Evolutionary conservation across 1,140 invertebrate genomes (phyloP).

Genomic region (Periplaneta americana): DNA sequence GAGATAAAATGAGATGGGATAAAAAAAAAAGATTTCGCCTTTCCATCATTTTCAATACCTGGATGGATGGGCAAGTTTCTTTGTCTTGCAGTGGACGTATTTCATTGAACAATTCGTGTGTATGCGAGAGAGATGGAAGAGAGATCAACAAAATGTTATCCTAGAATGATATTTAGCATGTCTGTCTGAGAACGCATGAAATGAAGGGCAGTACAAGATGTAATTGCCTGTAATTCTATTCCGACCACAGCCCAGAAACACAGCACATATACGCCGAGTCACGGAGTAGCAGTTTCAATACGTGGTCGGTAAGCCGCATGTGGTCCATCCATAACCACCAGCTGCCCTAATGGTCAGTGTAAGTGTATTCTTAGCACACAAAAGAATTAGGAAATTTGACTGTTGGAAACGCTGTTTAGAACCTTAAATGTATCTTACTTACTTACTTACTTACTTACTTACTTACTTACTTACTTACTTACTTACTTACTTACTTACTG

Average conservation of each 20-base stretch:
- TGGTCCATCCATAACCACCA: too few species aligned
- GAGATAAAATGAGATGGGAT: not conserved
- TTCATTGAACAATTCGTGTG: not conserved
- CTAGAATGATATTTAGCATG: not conserved
- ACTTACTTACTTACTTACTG: too few species aligned
- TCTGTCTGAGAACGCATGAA: not conserved
- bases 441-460: too few species aligned
- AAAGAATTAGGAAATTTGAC: too few species aligned
- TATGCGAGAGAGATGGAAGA: not conserved
- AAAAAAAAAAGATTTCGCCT: not conserved
- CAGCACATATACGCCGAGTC: not conserved
- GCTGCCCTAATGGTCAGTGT: too few species aligned
- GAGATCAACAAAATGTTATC: not conserved
- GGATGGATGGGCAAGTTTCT: not conserved
- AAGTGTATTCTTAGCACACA: too few species aligned
- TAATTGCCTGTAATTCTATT: not conserved
- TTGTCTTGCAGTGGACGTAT: not conserved
- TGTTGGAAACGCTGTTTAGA: too few species aligned
- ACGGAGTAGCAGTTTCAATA: not conserved
- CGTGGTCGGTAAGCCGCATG: not conserved
- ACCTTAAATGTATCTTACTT: too few species aligned
- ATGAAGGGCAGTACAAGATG: not conserved
- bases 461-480: too few species aligned
- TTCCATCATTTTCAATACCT: not conserved
- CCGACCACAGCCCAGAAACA: not conserved